Conservation (phyloP, 2,797 vertebrate species). For the Acipenser transmontanus region DNA sequence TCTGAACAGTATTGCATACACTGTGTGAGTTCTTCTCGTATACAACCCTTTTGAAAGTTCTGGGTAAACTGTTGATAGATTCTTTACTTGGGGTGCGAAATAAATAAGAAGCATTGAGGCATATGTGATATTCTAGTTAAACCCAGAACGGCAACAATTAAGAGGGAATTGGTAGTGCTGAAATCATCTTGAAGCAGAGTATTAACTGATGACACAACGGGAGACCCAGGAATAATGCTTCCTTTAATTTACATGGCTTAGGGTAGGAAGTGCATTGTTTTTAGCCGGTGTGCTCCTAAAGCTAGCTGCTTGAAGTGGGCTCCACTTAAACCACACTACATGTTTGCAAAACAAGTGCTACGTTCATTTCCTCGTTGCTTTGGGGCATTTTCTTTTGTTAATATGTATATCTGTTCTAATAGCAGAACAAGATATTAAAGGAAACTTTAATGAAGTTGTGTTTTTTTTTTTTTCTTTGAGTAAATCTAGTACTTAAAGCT, state of each 20-base stretch:
- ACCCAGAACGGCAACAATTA: neutral
- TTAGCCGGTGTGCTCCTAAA: conserved; percentile 58
- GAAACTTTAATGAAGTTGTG: conserved; percentile 51
- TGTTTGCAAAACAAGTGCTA: conserved; percentile 62
- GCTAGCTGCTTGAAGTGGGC: conserved; percentile 63
- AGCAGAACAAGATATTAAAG: conserved; percentile 46
- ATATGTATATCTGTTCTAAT: conserved; percentile 46
- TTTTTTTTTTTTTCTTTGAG: conserved; percentile 47
- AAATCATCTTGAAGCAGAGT: neutral
- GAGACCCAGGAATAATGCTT: neutral
- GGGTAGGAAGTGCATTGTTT: conserved; percentile 39
- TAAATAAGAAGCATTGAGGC: no score
- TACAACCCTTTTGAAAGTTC: no score
- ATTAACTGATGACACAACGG: neutral
- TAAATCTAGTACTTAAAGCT: conserved; percentile 58
- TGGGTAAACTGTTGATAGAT: no score
- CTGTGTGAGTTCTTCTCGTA: no score
- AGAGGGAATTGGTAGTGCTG: neutral
- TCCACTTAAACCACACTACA: conserved; percentile 65
- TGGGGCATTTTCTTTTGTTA: conserved; percentile 42
- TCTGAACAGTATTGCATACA: no score
- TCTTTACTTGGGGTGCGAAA: no score
- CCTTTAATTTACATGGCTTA: conserved; percentile 5
- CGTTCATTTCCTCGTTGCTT: conserved; percentile 49
- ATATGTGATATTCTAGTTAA: no score